Percentiles rank a stretch among this genome's conserved stretches.
Conservation (phyloP, 2,797 vertebrate genomes). For the Eidolon dupreanum region DNA sequence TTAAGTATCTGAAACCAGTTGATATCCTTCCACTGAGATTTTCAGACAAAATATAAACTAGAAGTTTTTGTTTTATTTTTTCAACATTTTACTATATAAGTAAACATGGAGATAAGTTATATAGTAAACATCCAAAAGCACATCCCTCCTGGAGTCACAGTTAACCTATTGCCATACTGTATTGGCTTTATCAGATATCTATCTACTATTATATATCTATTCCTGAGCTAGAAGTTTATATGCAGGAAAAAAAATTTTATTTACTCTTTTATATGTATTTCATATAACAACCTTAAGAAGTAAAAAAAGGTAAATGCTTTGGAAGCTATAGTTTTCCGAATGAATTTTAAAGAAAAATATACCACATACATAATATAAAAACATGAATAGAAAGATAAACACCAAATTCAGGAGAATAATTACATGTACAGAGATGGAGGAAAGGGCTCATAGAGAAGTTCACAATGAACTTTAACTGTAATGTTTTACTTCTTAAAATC, state of each 20-base stretch:
- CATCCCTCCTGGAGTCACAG: neutral
- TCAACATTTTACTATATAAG: slow-evolving; percentile 12
- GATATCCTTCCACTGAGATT: neutral
- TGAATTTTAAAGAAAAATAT: slow-evolving; percentile 43
- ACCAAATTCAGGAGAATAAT: neutral
- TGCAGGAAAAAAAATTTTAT: neutral
- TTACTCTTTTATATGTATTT: slow-evolving; percentile 34
- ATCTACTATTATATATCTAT: neutral
- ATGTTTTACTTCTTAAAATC: slow-evolving; percentile 50
- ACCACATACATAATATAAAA: neutral
- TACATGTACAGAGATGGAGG: neutral
- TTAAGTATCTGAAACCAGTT: slow-evolving; percentile 50
- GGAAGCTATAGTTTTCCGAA: slow-evolving; percentile 23
- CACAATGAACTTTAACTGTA: neutral
- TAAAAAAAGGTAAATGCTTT: neutral
- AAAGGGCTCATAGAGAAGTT: slow-evolving; percentile 12
- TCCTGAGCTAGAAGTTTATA: slow-evolving; percentile 30
- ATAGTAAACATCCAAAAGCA: neutral
- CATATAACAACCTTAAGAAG: slow-evolving; percentile 2
- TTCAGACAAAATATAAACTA: slow-evolving; percentile 44
- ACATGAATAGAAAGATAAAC: neutral
- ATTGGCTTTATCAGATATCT: neutral
- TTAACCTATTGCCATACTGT: slow-evolving; percentile 25
- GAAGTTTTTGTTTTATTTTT: neutral
- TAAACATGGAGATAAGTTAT: neutral